Evolutionary conservation across 1,140 invertebrate species (phyloP).

Genomic region (Marisa cornuarietis): DNA sequence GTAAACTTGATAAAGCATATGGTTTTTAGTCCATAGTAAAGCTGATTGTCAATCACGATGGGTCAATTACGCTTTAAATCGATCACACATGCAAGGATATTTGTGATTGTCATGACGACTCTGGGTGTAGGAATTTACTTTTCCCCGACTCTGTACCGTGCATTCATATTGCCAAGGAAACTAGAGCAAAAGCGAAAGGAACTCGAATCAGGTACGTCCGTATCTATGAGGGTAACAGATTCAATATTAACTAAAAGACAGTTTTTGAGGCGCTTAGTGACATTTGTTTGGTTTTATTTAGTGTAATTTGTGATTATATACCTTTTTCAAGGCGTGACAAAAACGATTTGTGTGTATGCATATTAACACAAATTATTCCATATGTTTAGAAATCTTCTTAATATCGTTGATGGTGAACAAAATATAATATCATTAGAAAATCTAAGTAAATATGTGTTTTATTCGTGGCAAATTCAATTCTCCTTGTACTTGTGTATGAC

Average conservation of each 20-base stretch:
- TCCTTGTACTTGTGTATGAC: too few species aligned
- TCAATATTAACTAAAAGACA: neutral
- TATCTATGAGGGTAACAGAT: neutral
- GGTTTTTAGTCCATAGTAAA: too few species aligned
- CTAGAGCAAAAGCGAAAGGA: conserved; percentile 3
- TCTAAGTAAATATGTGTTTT: too few species aligned
- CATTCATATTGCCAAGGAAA: conserved; percentile 13
- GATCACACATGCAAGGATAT: conserved; percentile 2
- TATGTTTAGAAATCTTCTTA: neutral
- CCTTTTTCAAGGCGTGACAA: neutral
- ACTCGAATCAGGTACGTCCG: neutral
- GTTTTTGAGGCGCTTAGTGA: neutral
- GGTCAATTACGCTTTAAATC: conserved; percentile 4
- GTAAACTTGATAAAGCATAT: too few species aligned
- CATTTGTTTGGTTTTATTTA: neutral
- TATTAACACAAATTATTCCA: neutral
- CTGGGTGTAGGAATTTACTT: conserved; percentile 5
- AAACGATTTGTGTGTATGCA: neutral
- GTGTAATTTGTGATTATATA: too few species aligned
- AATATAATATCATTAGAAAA: too few species aligned
- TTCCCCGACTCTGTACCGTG: conserved; percentile 15
- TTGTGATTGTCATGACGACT: conserved; percentile 7
- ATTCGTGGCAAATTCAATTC: too few species aligned
- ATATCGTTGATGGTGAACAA: neutral
- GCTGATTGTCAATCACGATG: too few species aligned